Evolutionary conservation across 1,140 invertebrate genomes (phyloP).

Genomic region (Anadara kagoshimensis): DNA sequence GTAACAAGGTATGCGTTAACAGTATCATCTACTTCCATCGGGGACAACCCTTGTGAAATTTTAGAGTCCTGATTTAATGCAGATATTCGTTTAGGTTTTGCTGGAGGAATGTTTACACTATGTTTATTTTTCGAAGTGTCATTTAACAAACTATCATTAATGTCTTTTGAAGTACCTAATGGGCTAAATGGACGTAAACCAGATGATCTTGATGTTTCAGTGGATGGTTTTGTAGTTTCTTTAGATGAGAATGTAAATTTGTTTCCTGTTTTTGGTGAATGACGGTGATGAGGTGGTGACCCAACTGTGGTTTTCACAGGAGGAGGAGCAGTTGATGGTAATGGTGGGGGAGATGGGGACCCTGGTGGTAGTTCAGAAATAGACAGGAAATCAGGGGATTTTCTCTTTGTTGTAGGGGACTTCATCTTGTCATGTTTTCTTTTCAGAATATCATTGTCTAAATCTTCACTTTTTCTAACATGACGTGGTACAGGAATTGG

Average conservation of each 20-base stretch:
- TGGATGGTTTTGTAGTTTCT: conserved; percentile 1
- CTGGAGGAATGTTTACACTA: no score
- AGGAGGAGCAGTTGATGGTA: conserved; percentile 38
- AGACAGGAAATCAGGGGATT: not conserved
- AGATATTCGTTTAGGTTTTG: no score
- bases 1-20: no score
- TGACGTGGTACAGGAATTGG: conserved; percentile 18
- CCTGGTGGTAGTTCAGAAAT: conserved; percentile 19
- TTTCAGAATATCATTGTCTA: conserved; percentile 4
- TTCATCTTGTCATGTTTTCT: not conserved
- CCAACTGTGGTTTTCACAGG: not conserved
- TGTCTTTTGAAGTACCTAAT: no score
- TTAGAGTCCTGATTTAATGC: no score
- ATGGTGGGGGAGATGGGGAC: conserved; percentile 31
- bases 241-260: not conserved
- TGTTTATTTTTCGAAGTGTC: no score
- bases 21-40: no score
- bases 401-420: conserved; percentile 4
- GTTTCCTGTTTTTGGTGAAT: no score
- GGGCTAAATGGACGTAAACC: no score
- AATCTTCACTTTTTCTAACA: conserved; percentile 17
- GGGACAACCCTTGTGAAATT: no score
- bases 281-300: not conserved
- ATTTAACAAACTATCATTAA: no score
- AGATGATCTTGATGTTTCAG: no score